Percentiles rank a stretch among this genome's conserved stretches.
Conservation (phyloP, 2,888 invertebrate species). For the Morinoia aosen region DNA sequence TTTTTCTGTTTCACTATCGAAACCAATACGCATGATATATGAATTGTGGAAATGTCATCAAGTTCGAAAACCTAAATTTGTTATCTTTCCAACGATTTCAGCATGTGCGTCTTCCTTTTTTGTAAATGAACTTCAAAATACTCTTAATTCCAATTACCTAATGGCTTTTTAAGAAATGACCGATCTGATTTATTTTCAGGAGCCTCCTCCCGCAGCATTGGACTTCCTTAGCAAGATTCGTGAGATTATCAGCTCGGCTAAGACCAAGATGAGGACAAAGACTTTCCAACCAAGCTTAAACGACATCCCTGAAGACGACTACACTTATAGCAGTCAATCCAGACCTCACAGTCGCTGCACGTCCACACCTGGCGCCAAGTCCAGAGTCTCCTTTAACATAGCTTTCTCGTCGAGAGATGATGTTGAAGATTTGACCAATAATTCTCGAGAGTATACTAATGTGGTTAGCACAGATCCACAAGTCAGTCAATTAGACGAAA, state of each 20-base stretch:
- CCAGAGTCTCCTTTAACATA: constrained; percentile 20
- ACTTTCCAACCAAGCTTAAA: constrained; percentile 83
- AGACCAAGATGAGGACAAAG: constrained; percentile 88
- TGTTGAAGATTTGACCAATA: not conserved
- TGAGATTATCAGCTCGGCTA: constrained; percentile 90
- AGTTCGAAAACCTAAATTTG: not conserved
- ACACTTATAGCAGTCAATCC: constrained; percentile 49
- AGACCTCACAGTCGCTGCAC: constrained; percentile 51
- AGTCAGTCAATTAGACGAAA: constrained; percentile 7
- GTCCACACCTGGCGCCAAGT: not conserved
- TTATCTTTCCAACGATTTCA: not conserved
- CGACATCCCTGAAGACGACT: constrained; percentile 82
- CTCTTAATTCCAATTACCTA: not conserved
- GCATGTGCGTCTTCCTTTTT: not conserved
- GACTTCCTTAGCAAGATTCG: constrained; percentile 91
- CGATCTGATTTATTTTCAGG: constrained; percentile 73
- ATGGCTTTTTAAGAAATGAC: not conserved
- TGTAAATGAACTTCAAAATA: not conserved
- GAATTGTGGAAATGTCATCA: not conserved
- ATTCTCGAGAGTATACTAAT: not conserved
- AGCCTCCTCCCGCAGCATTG: constrained; percentile 90
- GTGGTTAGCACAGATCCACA: not conserved
- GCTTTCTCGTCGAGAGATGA: not conserved
- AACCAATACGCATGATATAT: not conserved
- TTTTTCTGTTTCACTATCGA: not conserved